Percentiles rank a stretch among this genome's conserved stretches.
Evolutionary conservation across 2,113 vertebrate species (phyloP).

Genomic region (Bungarus multicinctus): DNA sequence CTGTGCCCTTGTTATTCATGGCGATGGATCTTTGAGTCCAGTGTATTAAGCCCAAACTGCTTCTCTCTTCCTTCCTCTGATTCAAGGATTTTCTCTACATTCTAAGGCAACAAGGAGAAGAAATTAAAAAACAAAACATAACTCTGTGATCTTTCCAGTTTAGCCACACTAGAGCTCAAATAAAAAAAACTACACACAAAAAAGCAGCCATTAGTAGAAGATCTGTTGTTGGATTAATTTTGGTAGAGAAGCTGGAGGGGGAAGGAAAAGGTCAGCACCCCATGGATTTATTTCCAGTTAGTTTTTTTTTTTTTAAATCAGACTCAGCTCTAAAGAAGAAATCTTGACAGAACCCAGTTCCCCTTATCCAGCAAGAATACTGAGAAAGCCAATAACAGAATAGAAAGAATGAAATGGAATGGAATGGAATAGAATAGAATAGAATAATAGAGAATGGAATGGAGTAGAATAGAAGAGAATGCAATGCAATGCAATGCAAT

Average conservation of each 20-base stretch:
- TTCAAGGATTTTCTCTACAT: neutral
- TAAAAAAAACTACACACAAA: neutral
- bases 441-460: too few species aligned
- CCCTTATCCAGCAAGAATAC: neutral
- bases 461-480: too few species aligned
- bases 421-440: too few species aligned
- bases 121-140: neutral
- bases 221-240: neutral
- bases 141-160: neutral
- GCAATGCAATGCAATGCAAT: too few species aligned
- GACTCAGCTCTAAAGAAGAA: neutral
- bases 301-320: neutral
- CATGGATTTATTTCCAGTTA: neutral
- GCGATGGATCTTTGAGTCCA: neutral
- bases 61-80: neutral
- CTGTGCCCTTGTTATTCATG: neutral
- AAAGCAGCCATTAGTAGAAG: neutral
- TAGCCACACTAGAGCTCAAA: neutral
- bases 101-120: neutral
- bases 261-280: neutral
- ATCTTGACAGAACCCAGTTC: neutral
- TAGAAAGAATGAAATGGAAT: too few species aligned
- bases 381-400: neutral
- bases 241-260: neutral
- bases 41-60: neutral